Conservation (phyloP, 2,888 invertebrate genomes). For the Tetheella fluctuosa region DNA sequence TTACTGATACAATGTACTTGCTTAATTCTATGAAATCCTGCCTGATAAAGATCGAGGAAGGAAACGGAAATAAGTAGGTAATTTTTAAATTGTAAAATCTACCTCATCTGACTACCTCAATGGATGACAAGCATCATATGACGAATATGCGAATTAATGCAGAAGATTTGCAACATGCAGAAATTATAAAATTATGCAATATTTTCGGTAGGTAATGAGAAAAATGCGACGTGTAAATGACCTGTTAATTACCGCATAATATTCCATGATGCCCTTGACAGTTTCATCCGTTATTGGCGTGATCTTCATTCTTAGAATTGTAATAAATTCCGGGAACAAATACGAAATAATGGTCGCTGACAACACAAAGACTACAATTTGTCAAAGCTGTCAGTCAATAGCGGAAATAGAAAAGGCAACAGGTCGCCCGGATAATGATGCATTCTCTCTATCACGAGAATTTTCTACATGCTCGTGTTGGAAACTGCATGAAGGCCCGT, state of each 20-base stretch:
- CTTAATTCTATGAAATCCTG: background rate
- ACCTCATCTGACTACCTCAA: no score
- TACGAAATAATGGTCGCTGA: background rate
- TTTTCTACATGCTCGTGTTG: conserved; percentile 46
- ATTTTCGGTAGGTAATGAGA: no score
- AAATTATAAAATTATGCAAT: no score
- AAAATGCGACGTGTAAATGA: no score
- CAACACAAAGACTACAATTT: background rate
- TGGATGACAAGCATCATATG: no score
- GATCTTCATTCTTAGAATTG: no score
- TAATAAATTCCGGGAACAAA: background rate
- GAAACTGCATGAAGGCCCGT: conserved; percentile 53
- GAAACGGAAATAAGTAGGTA: background rate
- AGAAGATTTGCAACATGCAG: no score
- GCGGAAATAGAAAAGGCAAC: conserved; percentile 23
- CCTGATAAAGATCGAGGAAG: background rate
- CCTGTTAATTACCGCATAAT: no score
- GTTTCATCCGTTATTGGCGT: no score
- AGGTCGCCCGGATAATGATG: conserved; percentile 39
- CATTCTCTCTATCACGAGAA: conserved; percentile 43
- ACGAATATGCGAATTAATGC: no score
- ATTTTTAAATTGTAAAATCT: no score
- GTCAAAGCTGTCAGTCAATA: background rate
- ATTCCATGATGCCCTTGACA: no score
- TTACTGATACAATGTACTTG: background rate